Conservation (phyloP, 2,797 vertebrate species). For the Artibeus jamaicensis region DNA sequence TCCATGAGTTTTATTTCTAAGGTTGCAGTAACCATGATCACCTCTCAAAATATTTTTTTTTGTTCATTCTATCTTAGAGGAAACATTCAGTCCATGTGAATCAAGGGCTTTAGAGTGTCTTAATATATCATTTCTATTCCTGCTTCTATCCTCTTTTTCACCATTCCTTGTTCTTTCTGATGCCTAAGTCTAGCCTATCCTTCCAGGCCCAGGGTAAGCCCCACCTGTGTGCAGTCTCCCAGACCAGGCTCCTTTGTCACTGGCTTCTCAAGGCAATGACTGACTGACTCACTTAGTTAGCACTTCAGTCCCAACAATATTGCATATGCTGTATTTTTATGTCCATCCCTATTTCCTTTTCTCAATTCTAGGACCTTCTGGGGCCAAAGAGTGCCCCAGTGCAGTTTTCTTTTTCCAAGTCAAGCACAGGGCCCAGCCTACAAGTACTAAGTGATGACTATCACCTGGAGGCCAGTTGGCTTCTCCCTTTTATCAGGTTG, state of each 20-base stretch:
- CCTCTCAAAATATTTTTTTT: neutral
- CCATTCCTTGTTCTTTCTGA: neutral
- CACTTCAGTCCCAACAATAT: neutral
- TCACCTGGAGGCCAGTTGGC: neutral
- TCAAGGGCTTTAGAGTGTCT: neutral
- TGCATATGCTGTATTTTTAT: neutral
- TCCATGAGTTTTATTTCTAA: neutral
- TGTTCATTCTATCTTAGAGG: neutral
- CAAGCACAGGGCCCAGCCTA: neutral
- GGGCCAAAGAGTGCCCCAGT: neutral
- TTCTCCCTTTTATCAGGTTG: neutral
- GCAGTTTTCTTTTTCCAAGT: neutral
- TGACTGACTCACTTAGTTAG: neutral
- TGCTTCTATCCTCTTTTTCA: neutral
- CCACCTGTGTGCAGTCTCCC: neutral
- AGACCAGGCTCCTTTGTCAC: neutral
- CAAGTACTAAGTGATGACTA: neutral
- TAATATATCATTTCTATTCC: neutral
- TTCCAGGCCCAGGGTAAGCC: neutral
- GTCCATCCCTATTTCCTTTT: neutral
- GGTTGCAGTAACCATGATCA: neutral
- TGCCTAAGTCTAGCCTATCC: neutral
- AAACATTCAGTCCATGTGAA: neutral
- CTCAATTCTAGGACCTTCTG: neutral
- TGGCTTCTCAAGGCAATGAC: neutral